Evolutionary conservation across 2,797 vertebrate species (phyloP).

Genomic region (Anniella stebbinsi): DNA sequence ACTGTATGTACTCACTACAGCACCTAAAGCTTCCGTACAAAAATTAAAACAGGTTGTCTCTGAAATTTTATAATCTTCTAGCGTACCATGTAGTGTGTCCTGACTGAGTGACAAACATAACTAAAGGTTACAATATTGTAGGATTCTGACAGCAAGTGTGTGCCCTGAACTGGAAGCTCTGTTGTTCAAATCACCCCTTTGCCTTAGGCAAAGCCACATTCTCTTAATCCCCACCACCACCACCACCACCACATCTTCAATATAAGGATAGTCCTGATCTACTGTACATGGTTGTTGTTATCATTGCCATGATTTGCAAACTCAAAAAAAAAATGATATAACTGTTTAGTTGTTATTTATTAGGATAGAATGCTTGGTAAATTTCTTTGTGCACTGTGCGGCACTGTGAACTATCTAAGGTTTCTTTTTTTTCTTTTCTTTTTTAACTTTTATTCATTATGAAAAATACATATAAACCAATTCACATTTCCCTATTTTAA

Average conservation of each 20-base stretch:
- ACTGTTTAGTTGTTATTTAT: background rate
- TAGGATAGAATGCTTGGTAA: constrained; percentile 2
- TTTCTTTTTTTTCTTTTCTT: constrained; percentile 41
- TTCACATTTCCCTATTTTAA: background rate
- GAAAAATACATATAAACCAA: background rate
- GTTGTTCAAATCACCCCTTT: background rate
- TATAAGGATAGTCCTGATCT: background rate
- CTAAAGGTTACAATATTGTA: background rate
- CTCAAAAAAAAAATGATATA: background rate
- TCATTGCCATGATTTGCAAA: background rate
- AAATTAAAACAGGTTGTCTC: background rate
- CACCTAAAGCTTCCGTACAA: background rate
- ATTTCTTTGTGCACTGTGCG: constrained; percentile 41
- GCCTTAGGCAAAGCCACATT: background rate
- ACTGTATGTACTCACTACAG: background rate
- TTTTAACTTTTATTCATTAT: background rate
- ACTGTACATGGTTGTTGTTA: background rate
- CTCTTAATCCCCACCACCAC: too few relatives aligned
- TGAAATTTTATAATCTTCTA: background rate
- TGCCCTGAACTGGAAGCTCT: background rate
- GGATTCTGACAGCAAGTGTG: background rate
- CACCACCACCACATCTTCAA: background rate
- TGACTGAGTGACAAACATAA: background rate
- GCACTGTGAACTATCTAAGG: constrained; percentile 25
- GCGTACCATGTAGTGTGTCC: background rate